Evolutionary conservation across 1,140 invertebrate species (phyloP), one percentile per base, ranked within the genome.

Genomic region (Octopus bimaculoides): DNA sequence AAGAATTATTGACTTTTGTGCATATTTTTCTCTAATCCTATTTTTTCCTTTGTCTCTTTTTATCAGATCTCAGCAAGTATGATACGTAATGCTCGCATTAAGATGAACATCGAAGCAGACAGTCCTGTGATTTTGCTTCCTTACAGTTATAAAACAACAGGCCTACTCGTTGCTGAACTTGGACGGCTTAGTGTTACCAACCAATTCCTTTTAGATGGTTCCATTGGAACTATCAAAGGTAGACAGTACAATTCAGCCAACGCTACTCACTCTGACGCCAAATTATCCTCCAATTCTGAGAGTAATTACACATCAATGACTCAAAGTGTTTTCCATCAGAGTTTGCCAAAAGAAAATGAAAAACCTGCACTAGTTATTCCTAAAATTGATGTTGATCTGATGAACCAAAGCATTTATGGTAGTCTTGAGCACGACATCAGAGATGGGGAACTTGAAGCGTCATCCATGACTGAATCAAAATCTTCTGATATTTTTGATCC

Each of bases 41-140:
- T 77, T 80, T 77, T 41, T 77, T 56, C n/a, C 61, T 73, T 12
- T 75, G 81, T 76, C n/a, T 75, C 26, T 83, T 83, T 66, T 9
- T 78, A 81, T n/a, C 79, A 89, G 88, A 86, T 90, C 10, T 85
- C 84, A 77, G 86, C 89, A 75, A 83, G 82, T 78, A 87, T 88
- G 41, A 84, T 84, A 3, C 86, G 90, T 81, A 88, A 89, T 77
- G 84, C 90, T 6, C 84, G 94, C 81, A 88, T 95, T 3, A 92
- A 92, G 1, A 86, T 96, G 54, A 93, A 95, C 84, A 92, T 96
- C 26, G 91, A 93, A 80, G 94, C 94, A 20, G 93, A 93, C 1
- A 94, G 95, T 20, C 96, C 96, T 0, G 93, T 97, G 0, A 95
- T 98, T 80, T 90, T 98, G 5, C 89, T 98, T 61, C 97, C 97